Conservation (phyloP, 1,140 invertebrate genomes). For the Eumaeus atala region DNA sequence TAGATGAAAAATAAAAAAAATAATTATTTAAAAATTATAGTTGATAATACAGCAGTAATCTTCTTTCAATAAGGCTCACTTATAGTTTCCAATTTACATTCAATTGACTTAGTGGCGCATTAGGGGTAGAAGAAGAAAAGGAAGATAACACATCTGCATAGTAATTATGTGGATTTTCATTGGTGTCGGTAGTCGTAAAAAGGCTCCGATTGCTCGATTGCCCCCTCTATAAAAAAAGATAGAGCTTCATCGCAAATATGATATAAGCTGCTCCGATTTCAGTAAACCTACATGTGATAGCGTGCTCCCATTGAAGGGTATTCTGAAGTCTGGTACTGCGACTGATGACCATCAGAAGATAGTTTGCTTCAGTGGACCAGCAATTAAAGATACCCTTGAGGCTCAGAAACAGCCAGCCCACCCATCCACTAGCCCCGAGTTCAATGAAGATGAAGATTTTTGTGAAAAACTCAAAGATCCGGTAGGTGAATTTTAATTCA, state of each 20-base stretch:
- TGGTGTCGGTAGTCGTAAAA: no score
- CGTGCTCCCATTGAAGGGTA: conserved; percentile 53
- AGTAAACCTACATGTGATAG: conserved; percentile 54
- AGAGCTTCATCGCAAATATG: not conserved
- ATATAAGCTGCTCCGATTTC: conserved; percentile 7
- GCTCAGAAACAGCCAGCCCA: conserved; percentile 22
- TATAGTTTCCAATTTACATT: no score
- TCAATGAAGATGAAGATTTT: conserved; percentile 46
- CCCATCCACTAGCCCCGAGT: conserved; percentile 30
- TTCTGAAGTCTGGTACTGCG: conserved; percentile 53
- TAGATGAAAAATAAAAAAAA: no score
- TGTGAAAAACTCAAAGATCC: conserved; percentile 42
- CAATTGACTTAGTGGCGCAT: no score
- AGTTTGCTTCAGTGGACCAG: conserved; percentile 61
- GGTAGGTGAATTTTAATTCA: conserved; percentile 21
- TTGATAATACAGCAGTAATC: no score
- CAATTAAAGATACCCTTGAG: conserved; percentile 35
- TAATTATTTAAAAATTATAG: no score
- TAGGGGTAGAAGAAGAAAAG: no score
- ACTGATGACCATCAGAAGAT: conserved; percentile 61
- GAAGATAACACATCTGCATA: no score
- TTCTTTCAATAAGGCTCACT: no score
- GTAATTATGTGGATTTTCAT: no score
- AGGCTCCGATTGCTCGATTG: no score
- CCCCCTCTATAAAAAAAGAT: no score